Evolutionary conservation across 2,888 invertebrate genomes (phyloP), one percentile per base, ranked within the genome.

Genomic region (Agelastica alni): DNA sequence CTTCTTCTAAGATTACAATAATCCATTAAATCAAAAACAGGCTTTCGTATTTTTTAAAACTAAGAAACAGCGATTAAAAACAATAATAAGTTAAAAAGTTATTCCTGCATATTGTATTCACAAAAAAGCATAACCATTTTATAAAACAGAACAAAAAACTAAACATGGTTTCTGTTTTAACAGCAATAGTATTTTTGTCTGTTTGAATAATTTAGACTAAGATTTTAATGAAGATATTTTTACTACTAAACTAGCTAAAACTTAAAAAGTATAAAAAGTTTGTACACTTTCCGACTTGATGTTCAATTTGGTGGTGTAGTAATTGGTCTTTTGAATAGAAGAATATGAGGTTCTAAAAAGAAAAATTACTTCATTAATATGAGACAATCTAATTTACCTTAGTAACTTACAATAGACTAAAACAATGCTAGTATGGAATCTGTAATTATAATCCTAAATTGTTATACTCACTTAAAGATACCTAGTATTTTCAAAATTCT

Each of bases 321-420:
- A 66, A 83, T 87, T 73, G 85, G 85, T 74, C 90, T 80, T 75
- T 86, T 85, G 79, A 96, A 96, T 47, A 96, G 81, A 62, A 96
- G 78, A 71, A 96, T 91, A 69, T 95, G 95, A 9, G 95, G 96
- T 73, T 96, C 95, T 89, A 83, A 53, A 63, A 66, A 49, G 42
- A 53, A 37, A 49, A 51, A 26, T 22, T 41, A 18, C 36, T 31
- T 20, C n/a, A n/a, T n/a, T n/a, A n/a, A n/a, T n/a, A n/a, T n/a
- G n/a, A n/a, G n/a, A n/a, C n/a, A n/a, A n/a, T 16, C 16, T 4
- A 14, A 31, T 37, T 22, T 26, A 28, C 2, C 4, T 1, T 46
- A 7, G 7, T 6, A 22, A 13, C 18, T 12, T 12, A 5, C 12
- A n/a, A 5, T 12, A 7, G 5, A 42, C 6, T 22, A 20, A 22